A percentile compares a stretch with the other conserved stretches of the same genome.
Evolutionary conservation across 1,140 invertebrate genomes (phyloP).

Genomic region (Brachionus paranguensis): DNA sequence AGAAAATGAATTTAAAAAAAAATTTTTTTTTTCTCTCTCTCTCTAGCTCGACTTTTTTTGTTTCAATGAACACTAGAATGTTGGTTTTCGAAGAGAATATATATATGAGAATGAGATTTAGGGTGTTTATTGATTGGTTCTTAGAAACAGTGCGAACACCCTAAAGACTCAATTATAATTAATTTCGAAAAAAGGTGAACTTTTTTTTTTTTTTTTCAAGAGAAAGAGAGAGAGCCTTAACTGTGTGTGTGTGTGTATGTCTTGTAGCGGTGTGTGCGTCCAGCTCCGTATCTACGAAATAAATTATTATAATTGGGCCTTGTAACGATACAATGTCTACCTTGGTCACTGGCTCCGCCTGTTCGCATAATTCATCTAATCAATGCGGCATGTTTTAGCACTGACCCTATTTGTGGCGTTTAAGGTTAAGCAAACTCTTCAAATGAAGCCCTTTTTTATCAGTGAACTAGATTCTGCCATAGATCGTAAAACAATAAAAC

Average conservation of each 20-base stretch:
- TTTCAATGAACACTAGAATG: background rate
- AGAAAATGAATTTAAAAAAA: too few relatives aligned
- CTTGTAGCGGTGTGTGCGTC: background rate
- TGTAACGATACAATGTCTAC: background rate
- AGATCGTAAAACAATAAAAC: background rate
- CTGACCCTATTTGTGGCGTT: background rate
- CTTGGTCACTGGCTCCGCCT: background rate
- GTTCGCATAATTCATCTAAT: background rate
- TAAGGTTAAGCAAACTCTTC: background rate
- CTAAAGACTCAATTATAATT: conserved; percentile 21
- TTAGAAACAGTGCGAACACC: background rate
- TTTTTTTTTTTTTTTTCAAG: background rate
- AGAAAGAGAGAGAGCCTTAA: background rate
- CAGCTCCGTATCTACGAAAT: background rate
- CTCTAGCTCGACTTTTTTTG: background rate
- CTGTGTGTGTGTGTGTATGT: background rate
- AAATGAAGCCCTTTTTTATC: background rate
- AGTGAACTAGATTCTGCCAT: background rate
- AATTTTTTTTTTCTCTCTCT: background rate
- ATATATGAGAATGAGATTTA: background rate
- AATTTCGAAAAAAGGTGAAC: background rate
- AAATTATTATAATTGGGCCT: conserved; percentile 20
- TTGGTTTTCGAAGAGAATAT: background rate
- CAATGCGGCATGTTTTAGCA: background rate
- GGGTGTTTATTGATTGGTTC: conserved; percentile 20